Evolutionary conservation across 2,888 invertebrate species (phyloP).

Genomic region (Platycnemis pennipes): DNA sequence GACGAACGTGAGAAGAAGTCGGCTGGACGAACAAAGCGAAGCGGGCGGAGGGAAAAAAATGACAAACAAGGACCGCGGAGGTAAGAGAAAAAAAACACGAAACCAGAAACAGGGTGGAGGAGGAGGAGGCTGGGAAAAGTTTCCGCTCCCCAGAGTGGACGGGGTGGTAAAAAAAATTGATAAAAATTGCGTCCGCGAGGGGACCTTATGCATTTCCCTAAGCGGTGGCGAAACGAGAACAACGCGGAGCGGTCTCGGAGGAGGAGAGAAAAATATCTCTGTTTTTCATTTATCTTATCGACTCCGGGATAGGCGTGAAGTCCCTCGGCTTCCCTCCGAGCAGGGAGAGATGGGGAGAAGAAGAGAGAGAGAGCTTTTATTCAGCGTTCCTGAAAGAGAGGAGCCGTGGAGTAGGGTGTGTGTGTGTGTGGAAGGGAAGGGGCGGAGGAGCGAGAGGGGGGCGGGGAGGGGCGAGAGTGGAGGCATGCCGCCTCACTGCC

Average conservation of each 20-base stretch:
- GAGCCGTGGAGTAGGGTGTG: constrained; percentile 17
- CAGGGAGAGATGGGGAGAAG: neutral
- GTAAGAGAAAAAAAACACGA: neutral
- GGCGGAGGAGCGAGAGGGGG: constrained; percentile 71
- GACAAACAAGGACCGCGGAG: neutral
- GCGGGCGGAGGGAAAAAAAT: neutral
- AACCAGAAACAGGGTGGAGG: neutral
- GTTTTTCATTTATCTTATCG: constrained; percentile 42
- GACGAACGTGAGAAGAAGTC: neutral
- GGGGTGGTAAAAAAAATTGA: neutral
- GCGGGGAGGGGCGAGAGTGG: constrained; percentile 73
- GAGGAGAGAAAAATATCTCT: neutral
- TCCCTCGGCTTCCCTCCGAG: constrained; percentile 34
- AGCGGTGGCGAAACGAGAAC: constrained; percentile 14
- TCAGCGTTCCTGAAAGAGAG: constrained; percentile 47
- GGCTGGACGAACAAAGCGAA: neutral
- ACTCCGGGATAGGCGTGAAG: constrained; percentile 36
- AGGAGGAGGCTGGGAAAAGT: neutral
- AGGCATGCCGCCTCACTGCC: constrained; percentile 59
- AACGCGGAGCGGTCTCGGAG: neutral
- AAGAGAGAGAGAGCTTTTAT: constrained; percentile 23
- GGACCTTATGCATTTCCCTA: neutral
- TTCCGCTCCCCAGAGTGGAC: neutral
- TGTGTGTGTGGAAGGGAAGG: constrained; percentile 68
- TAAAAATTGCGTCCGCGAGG: neutral